These are phyloP conservation scores for Scytalopus superciliaris DNA, from an alignment of 2,113 vertebrate species.

Conservation along the genomic window DNA sequence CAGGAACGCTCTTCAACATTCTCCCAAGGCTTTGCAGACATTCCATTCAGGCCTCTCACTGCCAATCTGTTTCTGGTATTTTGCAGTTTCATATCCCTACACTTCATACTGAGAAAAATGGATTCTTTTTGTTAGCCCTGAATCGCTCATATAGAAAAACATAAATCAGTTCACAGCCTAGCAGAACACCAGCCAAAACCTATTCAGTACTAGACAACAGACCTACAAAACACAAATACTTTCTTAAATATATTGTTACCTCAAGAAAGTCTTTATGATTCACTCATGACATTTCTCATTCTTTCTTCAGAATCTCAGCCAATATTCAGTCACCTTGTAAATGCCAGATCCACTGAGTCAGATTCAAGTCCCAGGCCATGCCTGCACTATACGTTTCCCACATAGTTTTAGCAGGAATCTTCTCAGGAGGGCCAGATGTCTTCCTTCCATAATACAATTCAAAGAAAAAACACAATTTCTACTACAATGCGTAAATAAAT, in stretches of 20 bases:
- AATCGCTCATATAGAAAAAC: neutral
- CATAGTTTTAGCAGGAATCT: neutral
- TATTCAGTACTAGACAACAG: neutral
- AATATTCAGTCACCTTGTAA: neutral
- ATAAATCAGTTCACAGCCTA: neutral
- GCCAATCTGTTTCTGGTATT: too few species aligned
- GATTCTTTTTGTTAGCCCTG: neutral
- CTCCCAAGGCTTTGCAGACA: too few species aligned
- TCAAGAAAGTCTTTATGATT: neutral
- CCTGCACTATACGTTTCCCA: neutral
- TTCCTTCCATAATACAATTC: neutral
- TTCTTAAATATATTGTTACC: neutral
- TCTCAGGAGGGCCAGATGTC: neutral
- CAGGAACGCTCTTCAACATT: too few species aligned
- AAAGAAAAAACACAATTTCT: neutral
- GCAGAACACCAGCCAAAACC: neutral
- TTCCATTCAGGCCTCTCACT: too few species aligned
- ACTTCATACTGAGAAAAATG: neutral
- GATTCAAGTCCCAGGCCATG: neutral
- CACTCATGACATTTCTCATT: neutral
- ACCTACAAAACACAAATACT: neutral
- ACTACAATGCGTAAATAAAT: neutral
- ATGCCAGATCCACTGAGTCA: neutral
- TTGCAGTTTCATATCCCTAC: too few species aligned
- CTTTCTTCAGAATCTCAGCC: neutral